Percentiles rank a stretch among this genome's conserved stretches.
These are phyloP conservation scores for Bombus superbus DNA, from an alignment of 1,140 invertebrate species.

Conservation along the genomic window DNA sequence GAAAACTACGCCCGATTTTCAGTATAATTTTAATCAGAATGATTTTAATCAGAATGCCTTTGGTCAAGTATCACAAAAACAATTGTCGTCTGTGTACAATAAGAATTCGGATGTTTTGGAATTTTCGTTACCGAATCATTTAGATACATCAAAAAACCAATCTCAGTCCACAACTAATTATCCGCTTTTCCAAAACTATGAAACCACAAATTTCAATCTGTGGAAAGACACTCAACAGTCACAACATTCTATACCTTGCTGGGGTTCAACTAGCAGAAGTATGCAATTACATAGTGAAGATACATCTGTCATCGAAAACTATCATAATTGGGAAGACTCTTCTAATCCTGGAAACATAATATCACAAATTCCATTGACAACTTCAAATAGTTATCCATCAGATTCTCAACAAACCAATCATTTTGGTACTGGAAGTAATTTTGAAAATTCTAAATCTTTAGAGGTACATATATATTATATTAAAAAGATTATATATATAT, in stretches of 20 bases:
- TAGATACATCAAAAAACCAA: conserved; percentile 54
- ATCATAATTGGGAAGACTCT: conserved; percentile 72
- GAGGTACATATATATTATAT: conserved; percentile 68
- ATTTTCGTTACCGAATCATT: conserved; percentile 63
- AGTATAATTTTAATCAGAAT: conserved; percentile 61
- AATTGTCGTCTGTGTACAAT: conserved; percentile 66
- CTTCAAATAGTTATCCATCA: conserved; percentile 71
- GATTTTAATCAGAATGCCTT: conserved; percentile 67
- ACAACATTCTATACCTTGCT: conserved; percentile 73
- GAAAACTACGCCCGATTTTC: conserved; percentile 53
- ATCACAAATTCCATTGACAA: conserved; percentile 59
- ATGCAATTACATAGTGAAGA: conserved; percentile 66
- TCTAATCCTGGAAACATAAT: conserved; percentile 55
- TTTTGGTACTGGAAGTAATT: conserved; percentile 64
- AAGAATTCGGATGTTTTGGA: conserved; percentile 62
- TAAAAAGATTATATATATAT: no score
- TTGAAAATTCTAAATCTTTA: conserved; percentile 67
- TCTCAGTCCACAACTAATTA: conserved; percentile 56
- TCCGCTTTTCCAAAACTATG: conserved; percentile 71
- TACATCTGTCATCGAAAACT: conserved; percentile 56
- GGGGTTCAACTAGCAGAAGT: conserved; percentile 57
- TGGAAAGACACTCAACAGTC: conserved; percentile 75
- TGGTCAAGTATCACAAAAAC: conserved; percentile 63
- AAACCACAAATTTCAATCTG: conserved; percentile 69
- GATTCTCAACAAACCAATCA: conserved; percentile 60